A percentile compares a stretch with the other conserved stretches of the same genome.
Evolutionary conservation across 2,797 vertebrate genomes (phyloP).

Genomic region (Cryptoprocta ferox): DNA sequence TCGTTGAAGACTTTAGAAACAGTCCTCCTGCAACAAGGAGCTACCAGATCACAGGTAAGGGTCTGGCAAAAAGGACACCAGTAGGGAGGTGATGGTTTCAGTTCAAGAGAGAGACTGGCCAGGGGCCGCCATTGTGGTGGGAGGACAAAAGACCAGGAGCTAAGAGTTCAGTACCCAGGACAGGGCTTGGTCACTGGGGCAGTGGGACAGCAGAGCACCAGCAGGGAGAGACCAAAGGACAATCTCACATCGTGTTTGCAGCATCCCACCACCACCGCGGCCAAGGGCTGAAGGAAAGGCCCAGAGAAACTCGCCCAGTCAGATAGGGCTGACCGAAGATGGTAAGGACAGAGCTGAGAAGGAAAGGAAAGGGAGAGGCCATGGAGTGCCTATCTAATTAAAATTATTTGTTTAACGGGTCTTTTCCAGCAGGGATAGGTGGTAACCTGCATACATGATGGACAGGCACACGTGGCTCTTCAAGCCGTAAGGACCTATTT

Average conservation of each 20-base stretch:
- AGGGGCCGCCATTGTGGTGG: not conserved
- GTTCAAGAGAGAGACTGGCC: not conserved
- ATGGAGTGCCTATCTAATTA: not conserved
- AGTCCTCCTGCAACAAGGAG: not conserved
- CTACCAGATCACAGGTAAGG: not conserved
- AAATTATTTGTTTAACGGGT: constrained; percentile 36
- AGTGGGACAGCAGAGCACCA: not conserved
- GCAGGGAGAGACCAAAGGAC: not conserved
- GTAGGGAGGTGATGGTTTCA: not conserved
- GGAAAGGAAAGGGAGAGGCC: not conserved
- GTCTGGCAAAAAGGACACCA: not conserved
- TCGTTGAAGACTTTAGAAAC: not conserved
- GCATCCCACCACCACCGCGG: not conserved
- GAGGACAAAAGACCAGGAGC: not conserved
- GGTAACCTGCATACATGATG: not conserved
- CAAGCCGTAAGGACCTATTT: constrained; percentile 15
- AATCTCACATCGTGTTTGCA: not conserved
- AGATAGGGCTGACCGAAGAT: not conserved
- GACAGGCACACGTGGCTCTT: constrained; percentile 41
- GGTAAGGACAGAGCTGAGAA: not conserved
- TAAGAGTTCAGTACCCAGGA: not conserved
- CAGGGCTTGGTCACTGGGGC: not conserved
- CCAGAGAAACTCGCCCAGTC: not conserved
- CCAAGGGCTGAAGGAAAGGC: not conserved
- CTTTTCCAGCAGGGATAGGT: not conserved